phyloP scores from a whole-genome alignment of 2,888 invertebrate genomes.

The Nephrotoma appendiculata region DNA sequence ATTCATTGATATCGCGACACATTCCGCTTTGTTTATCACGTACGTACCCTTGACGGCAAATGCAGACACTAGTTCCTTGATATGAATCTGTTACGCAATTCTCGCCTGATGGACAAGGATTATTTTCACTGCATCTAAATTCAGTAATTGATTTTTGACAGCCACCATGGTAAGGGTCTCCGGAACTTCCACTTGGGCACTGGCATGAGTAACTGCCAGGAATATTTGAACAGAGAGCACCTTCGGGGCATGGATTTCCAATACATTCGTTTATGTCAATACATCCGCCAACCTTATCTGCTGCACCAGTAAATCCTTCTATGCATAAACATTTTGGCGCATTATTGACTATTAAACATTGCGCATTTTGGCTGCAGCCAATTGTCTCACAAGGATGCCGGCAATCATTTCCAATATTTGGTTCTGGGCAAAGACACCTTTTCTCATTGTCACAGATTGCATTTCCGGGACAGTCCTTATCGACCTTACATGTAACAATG shows the following conservation, averaged over 20 bases:
- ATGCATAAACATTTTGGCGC: conserved; percentile 73
- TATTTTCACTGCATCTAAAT: conserved; percentile 54
- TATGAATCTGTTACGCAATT: conserved; percentile 68
- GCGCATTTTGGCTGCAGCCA: conserved; percentile 73
- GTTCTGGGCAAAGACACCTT: conserved; percentile 77
- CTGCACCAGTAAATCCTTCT: conserved; percentile 58
- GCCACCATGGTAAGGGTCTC: conserved; percentile 67
- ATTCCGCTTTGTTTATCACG: conserved; percentile 56
- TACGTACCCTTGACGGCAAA: conserved; percentile 78
- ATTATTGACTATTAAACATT: conserved; percentile 73
- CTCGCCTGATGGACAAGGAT: conserved; percentile 72
- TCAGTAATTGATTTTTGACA: conserved; percentile 50
- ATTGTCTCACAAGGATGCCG: conserved; percentile 84
- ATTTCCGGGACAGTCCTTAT: conserved; percentile 79
- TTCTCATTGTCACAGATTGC: conserved; percentile 65
- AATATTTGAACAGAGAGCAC: conserved; percentile 79
- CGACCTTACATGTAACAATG: conserved; percentile 58
- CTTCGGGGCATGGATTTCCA: conserved; percentile 63
- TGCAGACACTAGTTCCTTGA: conserved; percentile 65
- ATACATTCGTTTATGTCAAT: conserved; percentile 82
- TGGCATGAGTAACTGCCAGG: conserved; percentile 77
- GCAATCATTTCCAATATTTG: conserved; percentile 82
- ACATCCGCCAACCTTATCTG: conserved; percentile 49
- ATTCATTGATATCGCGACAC: conserved; percentile 79
- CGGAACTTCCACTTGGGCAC: conserved; percentile 68